A percentile compares a stretch with the other conserved stretches of the same genome.
Conservation (phyloP, 1,140 invertebrate genomes). For the Diorhabda sublineata region DNA sequence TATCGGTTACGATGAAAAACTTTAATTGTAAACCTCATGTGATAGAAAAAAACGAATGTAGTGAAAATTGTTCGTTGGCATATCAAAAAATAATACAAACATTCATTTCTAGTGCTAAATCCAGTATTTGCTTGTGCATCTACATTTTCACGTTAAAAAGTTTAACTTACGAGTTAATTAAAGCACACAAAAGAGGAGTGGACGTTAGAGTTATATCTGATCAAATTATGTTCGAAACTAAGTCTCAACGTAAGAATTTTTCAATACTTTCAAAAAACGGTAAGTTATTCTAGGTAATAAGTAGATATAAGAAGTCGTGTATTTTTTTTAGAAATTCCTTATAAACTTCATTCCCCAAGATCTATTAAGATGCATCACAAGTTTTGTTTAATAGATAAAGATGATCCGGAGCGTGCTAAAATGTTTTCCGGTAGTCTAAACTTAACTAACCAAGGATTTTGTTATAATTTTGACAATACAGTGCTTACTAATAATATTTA, state of each 20-base stretch:
- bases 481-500: slow-evolving; percentile 34
- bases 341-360: slow-evolving; percentile 23
- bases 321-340: slow-evolving; percentile 30
- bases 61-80: slow-evolving; percentile 27
- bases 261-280: slow-evolving; percentile 20
- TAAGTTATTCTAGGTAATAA: slow-evolving; percentile 5
- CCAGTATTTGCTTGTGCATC: slow-evolving; percentile 35
- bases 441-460: slow-evolving; percentile 35
- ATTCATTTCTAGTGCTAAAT: slow-evolving; percentile 31
- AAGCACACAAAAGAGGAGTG: slow-evolving; percentile 31
- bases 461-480: slow-evolving; percentile 35
- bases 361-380: slow-evolving; percentile 39
- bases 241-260: slow-evolving; percentile 19
- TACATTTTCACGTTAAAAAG: slow-evolving; percentile 31
- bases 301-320: no score
- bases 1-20: slow-evolving; percentile 30
- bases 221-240: slow-evolving; percentile 23
- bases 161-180: slow-evolving; percentile 27
- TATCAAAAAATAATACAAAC: slow-evolving; percentile 25
- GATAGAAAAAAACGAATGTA: slow-evolving; percentile 26
- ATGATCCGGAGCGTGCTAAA: slow-evolving; percentile 26
- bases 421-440: slow-evolving; percentile 39
- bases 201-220: slow-evolving; percentile 35
- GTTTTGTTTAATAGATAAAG: slow-evolving; percentile 39
- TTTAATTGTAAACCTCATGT: slow-evolving; percentile 29